Evolutionary conservation across 1,140 invertebrate genomes (phyloP), one percentile per base, ranked within the genome.

Genomic region (Penaeus chinensis): DNA sequence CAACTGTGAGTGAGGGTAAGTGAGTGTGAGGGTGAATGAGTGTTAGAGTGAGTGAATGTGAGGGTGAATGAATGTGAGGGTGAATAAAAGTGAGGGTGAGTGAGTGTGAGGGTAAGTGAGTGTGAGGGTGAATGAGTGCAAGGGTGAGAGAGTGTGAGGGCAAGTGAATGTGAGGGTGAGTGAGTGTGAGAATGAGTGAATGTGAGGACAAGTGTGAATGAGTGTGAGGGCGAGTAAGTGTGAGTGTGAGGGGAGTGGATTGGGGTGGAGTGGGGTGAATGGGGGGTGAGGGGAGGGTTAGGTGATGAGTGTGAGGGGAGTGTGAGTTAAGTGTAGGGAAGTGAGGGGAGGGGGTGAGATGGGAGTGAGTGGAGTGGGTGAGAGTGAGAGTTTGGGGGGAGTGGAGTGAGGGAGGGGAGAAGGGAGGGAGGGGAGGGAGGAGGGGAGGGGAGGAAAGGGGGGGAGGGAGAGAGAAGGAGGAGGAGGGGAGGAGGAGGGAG

Each of bases 391-490:
- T n/a, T 37, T n/a, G n/a, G 32, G 27, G 20, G 7, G 71, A 24
- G 27, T 76, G 18, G 18, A 27, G 32, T 27, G 20, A 20, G 27
- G 22, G 20, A 76, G 19, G 27, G 32, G 71, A 19, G 27, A 24
- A 32, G 32, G 61, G 66, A 32, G 66, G 62, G 37, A 32, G 66
- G 81, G 37, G 81, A 82, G 62, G 66, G 81, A 82, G 54, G 37
- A 63, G 37, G 62, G 66, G 62, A 65, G 81, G 66, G 81, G 61
- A 54, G 61, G 79, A 81, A 54, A 81, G 79, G 61, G 79, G 61
- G 79, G 61, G 79, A 81, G 79, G 61, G 79, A 81, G 79, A 81
- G 79, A 81, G 79, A 81, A 54, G 61, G 79, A 81, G 79, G 61
- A 54, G 61, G 76, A 77, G 76, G n/a, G 63, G n/a, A n/a, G n/a